Evolutionary conservation across 2,888 invertebrate genomes (phyloP).

Genomic region (Acrobeloides nanus): DNA sequence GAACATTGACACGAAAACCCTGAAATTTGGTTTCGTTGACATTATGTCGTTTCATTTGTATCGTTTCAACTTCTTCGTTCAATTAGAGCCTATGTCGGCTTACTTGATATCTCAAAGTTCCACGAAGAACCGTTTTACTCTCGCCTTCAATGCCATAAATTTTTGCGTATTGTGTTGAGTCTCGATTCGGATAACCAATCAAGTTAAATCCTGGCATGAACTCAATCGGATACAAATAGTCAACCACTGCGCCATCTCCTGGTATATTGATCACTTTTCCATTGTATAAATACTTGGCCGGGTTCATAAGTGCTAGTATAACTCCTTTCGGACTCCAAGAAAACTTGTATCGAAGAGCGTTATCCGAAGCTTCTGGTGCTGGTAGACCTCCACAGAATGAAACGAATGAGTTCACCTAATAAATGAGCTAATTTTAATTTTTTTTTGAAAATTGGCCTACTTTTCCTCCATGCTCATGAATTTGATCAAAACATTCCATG

Average conservation of each 20-base stretch:
- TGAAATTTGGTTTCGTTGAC: no score
- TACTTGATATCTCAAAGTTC: constrained; percentile 78
- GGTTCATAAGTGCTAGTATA: constrained; percentile 77
- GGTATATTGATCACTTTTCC: constrained; percentile 80
- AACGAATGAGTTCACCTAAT: constrained; percentile 76
- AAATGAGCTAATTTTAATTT: background rate
- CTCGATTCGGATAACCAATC: constrained; percentile 93
- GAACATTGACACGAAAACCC: background rate
- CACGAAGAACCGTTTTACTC: constrained; percentile 77
- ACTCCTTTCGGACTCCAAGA: constrained; percentile 95
- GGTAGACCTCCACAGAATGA: constrained; percentile 96
- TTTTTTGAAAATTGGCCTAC: constrained; percentile 36
- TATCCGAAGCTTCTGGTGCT: constrained; percentile 88
- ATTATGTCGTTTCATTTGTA: no score
- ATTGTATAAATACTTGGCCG: constrained; percentile 76
- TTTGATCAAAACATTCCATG: constrained; percentile 88
- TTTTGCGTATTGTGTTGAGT: constrained; percentile 78
- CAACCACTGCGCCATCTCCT: constrained; percentile 80
- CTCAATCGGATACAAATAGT: constrained; percentile 69
- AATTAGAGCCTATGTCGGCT: background rate
- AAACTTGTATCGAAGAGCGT: constrained; percentile 73
- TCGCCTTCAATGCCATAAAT: constrained; percentile 73
- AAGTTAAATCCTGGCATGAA: constrained; percentile 95
- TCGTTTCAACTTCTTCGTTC: no score
- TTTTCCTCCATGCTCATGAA: constrained; percentile 73